Evolutionary conservation across 2,888 invertebrate species (phyloP).

Genomic region (Flexamia atlantica): DNA sequence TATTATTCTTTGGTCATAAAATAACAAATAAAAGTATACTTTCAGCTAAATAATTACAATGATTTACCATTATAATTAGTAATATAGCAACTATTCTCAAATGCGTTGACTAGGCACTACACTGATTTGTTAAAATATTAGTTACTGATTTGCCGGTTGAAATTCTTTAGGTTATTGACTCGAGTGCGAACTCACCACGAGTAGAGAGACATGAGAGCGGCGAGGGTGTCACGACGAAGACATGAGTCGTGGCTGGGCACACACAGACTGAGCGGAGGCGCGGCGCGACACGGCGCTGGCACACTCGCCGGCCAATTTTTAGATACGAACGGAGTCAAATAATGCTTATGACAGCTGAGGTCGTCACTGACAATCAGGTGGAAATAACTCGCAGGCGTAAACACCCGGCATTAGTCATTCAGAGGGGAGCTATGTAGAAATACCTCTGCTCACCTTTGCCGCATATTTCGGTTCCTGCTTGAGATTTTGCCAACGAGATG

Average conservation of each 20-base stretch:
- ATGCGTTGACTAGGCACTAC: too few species aligned
- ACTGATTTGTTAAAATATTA: too few species aligned
- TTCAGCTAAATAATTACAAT: too few species aligned
- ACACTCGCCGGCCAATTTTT: constrained; percentile 31
- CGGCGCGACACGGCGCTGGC: background rate
- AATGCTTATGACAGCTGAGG: constrained; percentile 32
- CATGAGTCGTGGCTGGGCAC: constrained; percentile 3
- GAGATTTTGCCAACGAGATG: background rate
- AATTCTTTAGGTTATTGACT: too few species aligned
- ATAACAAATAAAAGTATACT: too few species aligned
- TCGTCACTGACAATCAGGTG: constrained; percentile 25
- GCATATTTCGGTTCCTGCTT: constrained; percentile 15
- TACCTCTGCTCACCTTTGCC: constrained; percentile 12
- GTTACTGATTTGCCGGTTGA: too few species aligned
- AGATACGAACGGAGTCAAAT: constrained; percentile 12
- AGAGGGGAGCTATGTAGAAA: background rate
- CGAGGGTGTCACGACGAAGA: background rate
- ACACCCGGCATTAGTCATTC: constrained; percentile 1
- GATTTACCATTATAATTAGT: too few species aligned
- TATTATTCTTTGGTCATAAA: too few species aligned
- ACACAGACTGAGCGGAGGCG: constrained; percentile 32
- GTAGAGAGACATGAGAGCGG: background rate
- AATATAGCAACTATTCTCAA: too few species aligned
- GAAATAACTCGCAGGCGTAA: constrained; percentile 21
- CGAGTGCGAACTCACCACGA: constrained; percentile 39